Conservation (phyloP, 2,797 vertebrate genomes). For the Synanceia verrucosa region DNA sequence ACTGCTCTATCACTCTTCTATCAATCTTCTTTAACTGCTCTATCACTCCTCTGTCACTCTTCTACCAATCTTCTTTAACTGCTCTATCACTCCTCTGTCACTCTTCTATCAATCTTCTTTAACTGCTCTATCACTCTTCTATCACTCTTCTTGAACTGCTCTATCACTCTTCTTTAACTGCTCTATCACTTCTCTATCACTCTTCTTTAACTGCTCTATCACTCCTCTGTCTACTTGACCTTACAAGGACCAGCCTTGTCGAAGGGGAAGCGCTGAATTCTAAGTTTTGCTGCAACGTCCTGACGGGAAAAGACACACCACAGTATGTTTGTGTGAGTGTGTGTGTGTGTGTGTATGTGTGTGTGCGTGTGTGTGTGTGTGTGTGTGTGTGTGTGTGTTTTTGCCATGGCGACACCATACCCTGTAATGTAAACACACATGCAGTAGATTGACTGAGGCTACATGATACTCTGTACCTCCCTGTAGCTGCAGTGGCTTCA, state of each 20-base stretch:
- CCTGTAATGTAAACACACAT: conserved; percentile 58
- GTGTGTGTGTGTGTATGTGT: conserved; percentile 5
- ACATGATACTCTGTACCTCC: conserved; percentile 51
- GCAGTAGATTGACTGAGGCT: conserved; percentile 45
- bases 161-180: no score
- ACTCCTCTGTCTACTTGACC: conserved; percentile 58
- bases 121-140: no score
- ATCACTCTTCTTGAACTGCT: no score
- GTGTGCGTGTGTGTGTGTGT: not conserved
- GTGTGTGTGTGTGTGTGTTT: conserved; percentile 9
- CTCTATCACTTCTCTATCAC: no score
- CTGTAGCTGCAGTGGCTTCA: conserved; percentile 41
- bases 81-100: no score
- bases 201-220: no score
- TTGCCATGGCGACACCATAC: conserved; percentile 12
- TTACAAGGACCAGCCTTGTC: conserved; percentile 63
- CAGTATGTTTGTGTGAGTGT: not conserved
- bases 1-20: no score
- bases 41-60: no score
- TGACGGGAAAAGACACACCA: conserved; percentile 40
- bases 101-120: no score
- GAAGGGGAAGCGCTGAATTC: conserved; percentile 50
- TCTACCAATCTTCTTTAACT: no score
- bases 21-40: no score
- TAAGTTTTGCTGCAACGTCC: conserved; percentile 47